Evolutionary conservation across 1,140 invertebrate genomes (phyloP), one percentile per base, ranked within the genome.

Genomic region (Anoplophora glabripennis): DNA sequence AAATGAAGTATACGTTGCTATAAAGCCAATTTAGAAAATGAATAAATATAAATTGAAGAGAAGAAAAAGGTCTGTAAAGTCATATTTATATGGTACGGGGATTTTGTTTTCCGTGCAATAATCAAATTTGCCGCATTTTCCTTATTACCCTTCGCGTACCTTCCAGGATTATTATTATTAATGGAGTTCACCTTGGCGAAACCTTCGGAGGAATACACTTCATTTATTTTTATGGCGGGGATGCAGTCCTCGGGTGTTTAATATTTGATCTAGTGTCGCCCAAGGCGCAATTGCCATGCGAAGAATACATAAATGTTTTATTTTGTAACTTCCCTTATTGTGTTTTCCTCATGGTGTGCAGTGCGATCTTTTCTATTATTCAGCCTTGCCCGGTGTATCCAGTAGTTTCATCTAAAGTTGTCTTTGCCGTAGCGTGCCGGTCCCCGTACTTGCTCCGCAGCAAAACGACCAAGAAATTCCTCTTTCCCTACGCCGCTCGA

Each of bases 251-350:
- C 40, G 12, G 49, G 49, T 38, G 49, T 52, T 52, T 35, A 52
- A 52, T 52, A 52, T 52, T 52, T 52, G 49, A 52, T 52, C 40
- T 52, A 52, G 36, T 37, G 17, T 35, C 49, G 49, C 49, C 49
- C 21, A 18, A 52, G 49, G 49, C 49, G 36, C 49, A 52, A 52
- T 52, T 52, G 49, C 35, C 21, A 37, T 52, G 49, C 49, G 36
- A 37, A 28, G 49, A 52, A 38, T 15, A 52, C 38, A 14, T 52
- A 21, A 52, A 52, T 52, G 40, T 52, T 52, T 52, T 37, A 52
- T 52, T 52, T 52, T 52, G 37, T 35, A 21, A 52, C 49, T 38
- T 38, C 14, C 49, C 49, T 52, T 52, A 52, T 52, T 52, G 49
- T 52, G 49, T 52, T 52, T 52, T 38, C 36, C 49, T 52, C 49